Conservation (phyloP, 1,140 invertebrate species). For the Panagrolaimus sp. region DNA sequence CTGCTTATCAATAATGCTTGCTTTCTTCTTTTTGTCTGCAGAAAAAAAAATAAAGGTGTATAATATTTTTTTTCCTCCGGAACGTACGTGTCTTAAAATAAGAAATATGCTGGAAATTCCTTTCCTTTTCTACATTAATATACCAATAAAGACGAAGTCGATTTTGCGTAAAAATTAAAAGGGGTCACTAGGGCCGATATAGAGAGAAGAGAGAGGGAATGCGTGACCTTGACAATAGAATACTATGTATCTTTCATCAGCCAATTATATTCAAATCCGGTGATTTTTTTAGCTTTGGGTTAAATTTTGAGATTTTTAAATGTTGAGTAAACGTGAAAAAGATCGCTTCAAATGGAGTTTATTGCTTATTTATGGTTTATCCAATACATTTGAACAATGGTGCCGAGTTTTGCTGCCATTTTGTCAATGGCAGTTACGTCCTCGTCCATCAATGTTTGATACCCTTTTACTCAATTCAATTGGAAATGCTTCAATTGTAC, state of each 20-base stretch:
- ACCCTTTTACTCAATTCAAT: conserved; percentile 32
- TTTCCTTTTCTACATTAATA: too few relatives aligned
- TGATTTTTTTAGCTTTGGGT: not conserved
- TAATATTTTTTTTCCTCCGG: too few relatives aligned
- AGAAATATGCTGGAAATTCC: too few relatives aligned
- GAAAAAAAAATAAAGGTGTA: too few relatives aligned
- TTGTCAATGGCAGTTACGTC: conserved; percentile 33
- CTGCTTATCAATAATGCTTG: too few relatives aligned
- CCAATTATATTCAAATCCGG: not conserved
- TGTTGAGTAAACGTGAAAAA: conserved; percentile 19
- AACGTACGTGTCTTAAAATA: too few relatives aligned
- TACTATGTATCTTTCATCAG: not conserved
- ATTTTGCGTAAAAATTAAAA: too few relatives aligned
- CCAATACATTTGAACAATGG: conserved; percentile 42
- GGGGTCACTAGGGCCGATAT: too few relatives aligned
- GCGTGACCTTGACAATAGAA: too few relatives aligned
- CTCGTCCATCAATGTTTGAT: conserved; percentile 26
- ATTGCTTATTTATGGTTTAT: conserved; percentile 25
- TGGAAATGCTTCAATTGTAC: conserved; percentile 20
- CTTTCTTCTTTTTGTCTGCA: too few relatives aligned
- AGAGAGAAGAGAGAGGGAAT: too few relatives aligned
- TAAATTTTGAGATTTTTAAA: conserved; percentile 1
- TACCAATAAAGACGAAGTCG: too few relatives aligned
- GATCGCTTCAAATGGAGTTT: conserved; percentile 26
- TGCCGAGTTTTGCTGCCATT: conserved; percentile 32